Base-by-base conservation (phyloP, 1,140 invertebrate species). In the Aphelinus atriplicis region DNA sequence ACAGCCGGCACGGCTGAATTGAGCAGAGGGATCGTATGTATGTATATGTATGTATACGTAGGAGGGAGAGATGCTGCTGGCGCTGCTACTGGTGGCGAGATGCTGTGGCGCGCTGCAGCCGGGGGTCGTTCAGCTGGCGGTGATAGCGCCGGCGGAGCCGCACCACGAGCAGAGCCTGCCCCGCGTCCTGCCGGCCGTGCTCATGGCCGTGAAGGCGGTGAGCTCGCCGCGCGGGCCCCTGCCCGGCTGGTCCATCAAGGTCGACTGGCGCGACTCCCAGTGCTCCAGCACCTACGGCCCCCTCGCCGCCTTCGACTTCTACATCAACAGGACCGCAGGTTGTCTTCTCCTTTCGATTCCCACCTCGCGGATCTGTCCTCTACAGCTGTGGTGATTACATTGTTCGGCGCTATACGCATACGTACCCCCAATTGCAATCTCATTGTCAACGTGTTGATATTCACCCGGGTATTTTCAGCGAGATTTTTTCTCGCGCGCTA, bases 201-300 rank as follows among this genome's bases (percentile, higher is more conserved):
- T 92, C 60, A 86, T 95, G 83, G 95, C 93, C 2, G 90, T 95
- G n/a, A 84, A 87, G 56, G 88, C 90, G 9, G 90, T 94, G 7
- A 90, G 90, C 5, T 88, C 89, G 4, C 76, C 87, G 26, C 87
- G 85, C 50, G 92, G 91, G 3, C 89, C 91, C 0, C 85, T 94
- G 1, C 91, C 91, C 1, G 91, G 90, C 7, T 93, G 92, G 89
- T 89, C 89, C 64, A 92, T 95, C 58, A 85, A 90, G 45, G 90
- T 95, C 1, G 89, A 92, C 55, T 91, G 92, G 72, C 88, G 93
- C 60, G 94, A 96, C 80, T 94, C 94, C 0, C 88, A 90, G n/a
- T 95, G 94, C 82, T 95, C 94, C 3, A 95, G 94, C 3, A 92
- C 92, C 1, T 90, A 91, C 62, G 95, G 94, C 1, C 93, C 94